A percentile compares a stretch with the other conserved stretches of the same genome.
Evolutionary conservation across 1,140 invertebrate genomes (phyloP).

Genomic region (Drosophila tsacasi): DNA sequence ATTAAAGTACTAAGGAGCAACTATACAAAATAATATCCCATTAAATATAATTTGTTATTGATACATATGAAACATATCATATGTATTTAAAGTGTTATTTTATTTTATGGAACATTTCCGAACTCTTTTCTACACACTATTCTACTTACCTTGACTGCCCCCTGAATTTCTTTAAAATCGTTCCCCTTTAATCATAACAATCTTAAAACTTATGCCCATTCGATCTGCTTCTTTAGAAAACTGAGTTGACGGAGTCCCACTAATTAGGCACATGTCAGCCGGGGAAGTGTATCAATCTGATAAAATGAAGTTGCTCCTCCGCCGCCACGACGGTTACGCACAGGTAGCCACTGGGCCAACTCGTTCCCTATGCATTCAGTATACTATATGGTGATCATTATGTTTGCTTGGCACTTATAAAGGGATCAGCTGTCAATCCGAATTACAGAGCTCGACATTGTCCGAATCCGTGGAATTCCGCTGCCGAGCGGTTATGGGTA

Average conservation of each 20-base stretch:
- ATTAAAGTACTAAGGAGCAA: not conserved
- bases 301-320: conserved; percentile 39
- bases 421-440: conserved; percentile 50
- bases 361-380: not conserved
- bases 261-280: conserved; percentile 32
- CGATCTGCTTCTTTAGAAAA: not conserved
- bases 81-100: too few species aligned
- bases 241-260: conserved; percentile 11
- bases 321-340: conserved; percentile 27
- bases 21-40: not conserved
- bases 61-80: not conserved
- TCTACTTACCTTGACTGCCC: not conserved
- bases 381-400: conserved; percentile 31
- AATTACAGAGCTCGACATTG: conserved; percentile 35
- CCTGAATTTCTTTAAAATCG: not conserved
- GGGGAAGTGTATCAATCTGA: conserved; percentile 33
- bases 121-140: not conserved
- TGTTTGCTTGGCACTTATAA: conserved; percentile 23
- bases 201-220: not conserved
- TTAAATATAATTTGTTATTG: not conserved
- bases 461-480: conserved; percentile 46
- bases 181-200: not conserved
- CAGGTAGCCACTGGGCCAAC: conserved; percentile 31
- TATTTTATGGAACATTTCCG: not conserved
- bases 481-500: conserved; percentile 42